Base-by-base conservation (phyloP, 2,797 vertebrate genomes). In the Eidolon dupreanum region DNA sequence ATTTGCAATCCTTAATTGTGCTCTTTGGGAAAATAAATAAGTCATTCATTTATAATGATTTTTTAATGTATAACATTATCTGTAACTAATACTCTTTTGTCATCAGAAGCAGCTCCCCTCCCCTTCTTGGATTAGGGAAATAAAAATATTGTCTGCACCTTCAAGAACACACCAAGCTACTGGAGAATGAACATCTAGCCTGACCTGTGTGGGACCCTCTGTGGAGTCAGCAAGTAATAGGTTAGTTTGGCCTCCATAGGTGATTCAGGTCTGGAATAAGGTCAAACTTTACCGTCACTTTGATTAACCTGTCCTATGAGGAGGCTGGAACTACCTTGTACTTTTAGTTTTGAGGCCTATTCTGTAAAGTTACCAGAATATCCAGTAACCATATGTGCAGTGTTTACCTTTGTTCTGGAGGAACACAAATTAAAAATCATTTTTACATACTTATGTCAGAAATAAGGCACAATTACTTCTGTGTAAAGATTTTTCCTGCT, bases 321-420 rank as follows among this genome's bases (percentile, higher is more conserved):
- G 91, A 95, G 73, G 43, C 73, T 97, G 41, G 41, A 88, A 88
- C 93, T 94, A 86, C 96, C 95, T 94, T 93, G 51, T 88, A 55
- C 74, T 81, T 94, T 97, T 82, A 53, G 93, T 46, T 63, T 96
- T 94, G 43, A 49, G 84, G 68, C 19, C 22, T 94, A 8, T 92
- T 94, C 84, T 94, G 71, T 85, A 70, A 92, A 94, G 90, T 66
- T 90, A 82, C 84, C 84, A 95, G 78, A 95, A 94, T 96, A 93
- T 94, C 79, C 68, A 85, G 36, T 75, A 83, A 92, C 84, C 68
- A 66, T 88, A 61, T 89, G 65, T 78, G 53, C 92, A 57, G 57
- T 97, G 87, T 90, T 94, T 96, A 96, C 68, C 68, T 97, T 94
- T 95, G 83, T 96, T 82, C 90, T 85, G 68, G 77, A 93, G 84